These are phyloP conservation scores for Sphaerodactylus townsendi DNA, from an alignment of 2,113 vertebrate genomes.

Conservation along the genomic window DNA sequence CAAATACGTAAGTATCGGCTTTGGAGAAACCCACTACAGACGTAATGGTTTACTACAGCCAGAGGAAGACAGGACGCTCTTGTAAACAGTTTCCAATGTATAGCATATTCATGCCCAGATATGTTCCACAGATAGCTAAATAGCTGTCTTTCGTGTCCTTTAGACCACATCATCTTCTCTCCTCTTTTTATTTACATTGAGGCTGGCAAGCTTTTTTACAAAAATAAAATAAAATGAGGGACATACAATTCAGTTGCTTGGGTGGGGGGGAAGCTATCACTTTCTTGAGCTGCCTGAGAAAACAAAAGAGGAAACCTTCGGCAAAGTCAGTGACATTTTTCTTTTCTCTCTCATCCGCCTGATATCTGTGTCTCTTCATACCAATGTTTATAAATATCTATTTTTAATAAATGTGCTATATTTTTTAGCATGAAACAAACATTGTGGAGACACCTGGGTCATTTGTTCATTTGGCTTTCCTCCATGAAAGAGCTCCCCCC, in stretches of 20 bases:
- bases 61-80: slow-evolving; percentile 35
- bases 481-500: slow-evolving; percentile 42
- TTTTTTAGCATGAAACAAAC: slow-evolving; percentile 83
- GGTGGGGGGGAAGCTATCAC: slow-evolving; percentile 21
- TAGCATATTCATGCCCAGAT: slow-evolving; percentile 36
- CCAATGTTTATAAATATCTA: slow-evolving; percentile 82
- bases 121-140: slow-evolving; percentile 58
- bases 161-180: slow-evolving; percentile 36
- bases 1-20: slow-evolving; percentile 50
- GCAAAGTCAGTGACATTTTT: slow-evolving; percentile 59
- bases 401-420: slow-evolving; percentile 87
- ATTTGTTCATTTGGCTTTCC: slow-evolving; percentile 57
- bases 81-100: slow-evolving; percentile 51
- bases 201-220: slow-evolving; percentile 34
- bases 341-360: slow-evolving; percentile 71
- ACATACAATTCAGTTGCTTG: slow-evolving; percentile 46
- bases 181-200: slow-evolving; percentile 58
- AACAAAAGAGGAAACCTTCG: slow-evolving; percentile 52
- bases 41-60: slow-evolving; percentile 21
- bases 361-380: slow-evolving; percentile 73
- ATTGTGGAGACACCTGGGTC: slow-evolving; percentile 61
- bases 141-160: slow-evolving; percentile 42
- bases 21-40: slow-evolving; percentile 40
- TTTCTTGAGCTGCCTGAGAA: slow-evolving; percentile 57
- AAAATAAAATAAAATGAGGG: slow-evolving; percentile 25